A percentile compares a stretch with the other conserved stretches of the same genome.
phyloP scores from a whole-genome alignment of 30 jellyfish, hydroid and myxozoan species.

The Catostylus mosaicus region DNA sequence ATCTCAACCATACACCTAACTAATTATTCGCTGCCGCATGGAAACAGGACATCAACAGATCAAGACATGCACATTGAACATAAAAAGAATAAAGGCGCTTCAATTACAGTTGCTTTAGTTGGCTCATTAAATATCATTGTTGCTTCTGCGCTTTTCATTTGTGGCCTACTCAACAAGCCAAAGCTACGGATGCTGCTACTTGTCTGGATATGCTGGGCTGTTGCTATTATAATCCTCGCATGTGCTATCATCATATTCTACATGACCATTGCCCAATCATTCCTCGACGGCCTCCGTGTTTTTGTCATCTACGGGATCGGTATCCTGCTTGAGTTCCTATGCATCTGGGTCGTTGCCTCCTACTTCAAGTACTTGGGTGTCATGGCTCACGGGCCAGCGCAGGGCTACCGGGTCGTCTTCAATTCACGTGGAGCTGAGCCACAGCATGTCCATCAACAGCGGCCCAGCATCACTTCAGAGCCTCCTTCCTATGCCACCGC shows the following conservation, averaged over 20 bases:
- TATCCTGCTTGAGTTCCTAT: conserved; percentile 38
- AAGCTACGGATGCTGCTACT: conserved; percentile 36
- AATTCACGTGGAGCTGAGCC: conserved; percentile 72
- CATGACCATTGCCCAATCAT: conserved; percentile 32
- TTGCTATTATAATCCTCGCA: conserved; percentile 19
- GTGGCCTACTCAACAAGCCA: conserved; percentile 40
- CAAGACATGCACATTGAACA: neutral
- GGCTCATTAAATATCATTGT: conserved; percentile 36
- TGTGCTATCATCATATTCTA: conserved; percentile 23
- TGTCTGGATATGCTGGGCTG: conserved; percentile 56
- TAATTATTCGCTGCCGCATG: neutral
- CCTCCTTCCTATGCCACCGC: conserved; percentile 55
- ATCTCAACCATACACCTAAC: neutral
- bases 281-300: conserved; percentile 68
- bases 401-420: conserved; percentile 69
- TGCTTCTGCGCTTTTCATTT: conserved; percentile 13
- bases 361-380: conserved; percentile 41
- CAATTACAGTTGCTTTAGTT: conserved; percentile 17
- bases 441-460: conserved; percentile 16
- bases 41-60: neutral
- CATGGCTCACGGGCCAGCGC: conserved; percentile 71
- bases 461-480: conserved; percentile 18
- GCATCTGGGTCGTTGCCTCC: conserved; percentile 78
- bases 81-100: conserved; percentile 16
- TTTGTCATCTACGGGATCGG: conserved; percentile 43